A percentile compares a stretch with the other conserved stretches of the same genome.
phyloP scores from a whole-genome alignment of 2,888 invertebrate species.

The Xestia rhomboidea region DNA sequence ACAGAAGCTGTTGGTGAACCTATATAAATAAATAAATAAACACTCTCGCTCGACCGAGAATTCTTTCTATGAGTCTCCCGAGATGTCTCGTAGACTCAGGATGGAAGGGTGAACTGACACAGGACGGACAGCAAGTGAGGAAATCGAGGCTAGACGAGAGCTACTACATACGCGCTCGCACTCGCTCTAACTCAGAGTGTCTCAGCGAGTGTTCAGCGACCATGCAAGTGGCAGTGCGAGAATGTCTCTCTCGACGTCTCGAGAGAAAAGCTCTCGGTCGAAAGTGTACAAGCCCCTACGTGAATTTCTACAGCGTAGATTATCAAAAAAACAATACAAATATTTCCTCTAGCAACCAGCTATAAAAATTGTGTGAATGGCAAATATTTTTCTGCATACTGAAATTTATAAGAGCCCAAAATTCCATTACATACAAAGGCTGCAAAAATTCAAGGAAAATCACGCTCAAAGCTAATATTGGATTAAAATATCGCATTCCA shows the following conservation, averaged over 20 bases:
- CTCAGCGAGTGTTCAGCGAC: too few species aligned
- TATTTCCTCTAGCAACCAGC: neutral
- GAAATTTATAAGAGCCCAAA: neutral
- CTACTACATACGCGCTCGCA: too few species aligned
- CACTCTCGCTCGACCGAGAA: neutral
- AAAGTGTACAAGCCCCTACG: neutral
- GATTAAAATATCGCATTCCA: slow-evolving; percentile 46
- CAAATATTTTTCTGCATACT: neutral
- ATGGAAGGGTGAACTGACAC: too few species aligned
- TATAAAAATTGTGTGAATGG: neutral
- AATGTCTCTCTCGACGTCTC: too few species aligned
- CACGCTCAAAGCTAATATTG: slow-evolving; percentile 39
- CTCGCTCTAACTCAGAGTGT: too few species aligned
- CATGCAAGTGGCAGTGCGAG: too few species aligned
- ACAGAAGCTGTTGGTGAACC: too few species aligned
- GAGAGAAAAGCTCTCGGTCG: too few species aligned
- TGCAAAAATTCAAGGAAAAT: neutral
- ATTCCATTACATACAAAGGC: neutral
- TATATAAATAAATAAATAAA: too few species aligned
- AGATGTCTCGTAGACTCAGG: neutral
- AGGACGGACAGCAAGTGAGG: too few species aligned
- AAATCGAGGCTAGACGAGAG: too few species aligned
- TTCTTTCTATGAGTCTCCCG: neutral
- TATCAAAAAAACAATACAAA: neutral
- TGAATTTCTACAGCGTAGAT: neutral